phyloP scores from a whole-genome alignment of 2,113 vertebrate genomes.

The Malurus cyaneus region DNA sequence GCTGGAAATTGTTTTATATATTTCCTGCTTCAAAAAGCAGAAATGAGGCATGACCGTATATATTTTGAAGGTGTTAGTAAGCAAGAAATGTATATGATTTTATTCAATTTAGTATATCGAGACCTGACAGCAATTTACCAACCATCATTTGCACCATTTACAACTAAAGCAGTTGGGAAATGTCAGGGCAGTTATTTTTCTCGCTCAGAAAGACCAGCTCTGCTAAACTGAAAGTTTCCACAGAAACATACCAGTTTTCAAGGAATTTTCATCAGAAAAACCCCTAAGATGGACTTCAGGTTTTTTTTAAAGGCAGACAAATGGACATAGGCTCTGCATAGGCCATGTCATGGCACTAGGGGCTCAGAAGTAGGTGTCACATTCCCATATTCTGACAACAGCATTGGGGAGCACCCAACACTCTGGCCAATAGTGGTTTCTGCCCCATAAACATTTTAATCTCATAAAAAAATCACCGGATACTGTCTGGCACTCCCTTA shows the following conservation, averaged over 20 bases:
- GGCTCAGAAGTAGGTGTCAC: not conserved
- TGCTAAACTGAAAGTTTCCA: not conserved
- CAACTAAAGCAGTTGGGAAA: not conserved
- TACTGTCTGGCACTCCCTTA: not conserved
- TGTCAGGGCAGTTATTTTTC: not conserved
- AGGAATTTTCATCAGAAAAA: not conserved
- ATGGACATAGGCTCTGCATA: accelerated
- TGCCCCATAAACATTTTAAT: not conserved
- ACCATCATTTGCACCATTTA: not conserved
- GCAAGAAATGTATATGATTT: not conserved
- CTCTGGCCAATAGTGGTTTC: not conserved
- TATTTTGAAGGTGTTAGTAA: not conserved
- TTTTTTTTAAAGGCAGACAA: not conserved
- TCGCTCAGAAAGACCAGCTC: not conserved
- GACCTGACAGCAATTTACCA: not conserved
- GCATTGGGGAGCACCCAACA: not conserved
- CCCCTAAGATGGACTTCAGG: not conserved
- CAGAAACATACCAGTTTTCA: not conserved
- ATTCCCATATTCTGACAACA: accelerated
- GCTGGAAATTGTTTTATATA: not conserved
- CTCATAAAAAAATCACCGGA: not conserved
- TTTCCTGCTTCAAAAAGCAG: not conserved
- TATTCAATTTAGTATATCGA: not conserved
- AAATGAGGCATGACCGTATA: not conserved
- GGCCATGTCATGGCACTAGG: accelerated